Conservation (phyloP, 2,113 vertebrate genomes). For the Isichthys henryi region DNA sequence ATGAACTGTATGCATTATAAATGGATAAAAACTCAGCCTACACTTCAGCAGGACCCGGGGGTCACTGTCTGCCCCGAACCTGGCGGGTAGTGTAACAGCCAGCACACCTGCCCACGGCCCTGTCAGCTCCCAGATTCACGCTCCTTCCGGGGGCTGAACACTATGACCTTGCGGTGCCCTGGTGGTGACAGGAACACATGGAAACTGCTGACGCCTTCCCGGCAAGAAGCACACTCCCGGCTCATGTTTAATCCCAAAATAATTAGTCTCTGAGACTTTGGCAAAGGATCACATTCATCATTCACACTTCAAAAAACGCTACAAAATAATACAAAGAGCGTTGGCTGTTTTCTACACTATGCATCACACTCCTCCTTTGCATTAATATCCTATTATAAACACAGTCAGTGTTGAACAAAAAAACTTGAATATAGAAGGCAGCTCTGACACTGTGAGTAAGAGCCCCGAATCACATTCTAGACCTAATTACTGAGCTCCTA, state of each 20-base stretch:
- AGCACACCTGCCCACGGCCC: not conserved
- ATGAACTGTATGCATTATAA: not conserved
- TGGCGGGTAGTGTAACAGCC: not conserved
- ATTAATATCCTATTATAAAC: not conserved
- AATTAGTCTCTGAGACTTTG: not conserved
- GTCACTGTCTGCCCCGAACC: not conserved
- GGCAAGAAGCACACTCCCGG: not conserved
- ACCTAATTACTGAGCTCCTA: not conserved
- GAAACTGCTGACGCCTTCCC: not conserved
- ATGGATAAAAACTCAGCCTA: not conserved
- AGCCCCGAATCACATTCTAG: not conserved
- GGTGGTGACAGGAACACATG: not conserved
- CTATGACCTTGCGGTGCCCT: not conserved
- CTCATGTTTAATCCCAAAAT: not conserved
- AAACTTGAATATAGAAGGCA: not conserved
- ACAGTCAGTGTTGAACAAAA: not conserved
- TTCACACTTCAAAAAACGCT: not conserved
- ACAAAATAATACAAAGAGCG: not conserved
- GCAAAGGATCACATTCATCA: not conserved
- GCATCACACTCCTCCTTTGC: not conserved
- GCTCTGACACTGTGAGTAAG: not conserved
- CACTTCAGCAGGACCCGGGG: not conserved
- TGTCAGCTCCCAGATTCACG: not conserved
- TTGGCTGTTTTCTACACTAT: not conserved
- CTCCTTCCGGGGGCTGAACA: not conserved